Evolutionary conservation across 2,113 vertebrate species (phyloP).

Genomic region (Galbula dea): DNA sequence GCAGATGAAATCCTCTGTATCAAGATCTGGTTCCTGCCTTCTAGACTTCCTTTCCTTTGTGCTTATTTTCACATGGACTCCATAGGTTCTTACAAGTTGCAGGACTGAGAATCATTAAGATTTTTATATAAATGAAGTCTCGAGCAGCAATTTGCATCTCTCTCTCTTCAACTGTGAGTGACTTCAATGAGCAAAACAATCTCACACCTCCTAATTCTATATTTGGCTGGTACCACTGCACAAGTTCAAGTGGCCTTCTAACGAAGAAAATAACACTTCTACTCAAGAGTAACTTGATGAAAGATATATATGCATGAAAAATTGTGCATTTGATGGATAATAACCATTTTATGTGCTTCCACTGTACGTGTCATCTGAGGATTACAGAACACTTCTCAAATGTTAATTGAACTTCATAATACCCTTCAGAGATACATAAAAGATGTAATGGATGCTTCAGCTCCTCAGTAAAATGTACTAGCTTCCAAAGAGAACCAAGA

Average conservation of each 20-base stretch:
- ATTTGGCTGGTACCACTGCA: not conserved
- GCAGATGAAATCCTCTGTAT: not conserved
- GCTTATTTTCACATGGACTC: not conserved
- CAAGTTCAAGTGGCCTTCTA: constrained; percentile 1
- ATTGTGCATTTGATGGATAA: not conserved
- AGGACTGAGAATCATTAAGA: not conserved
- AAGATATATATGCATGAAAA: not conserved
- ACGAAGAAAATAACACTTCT: not conserved
- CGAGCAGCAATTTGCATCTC: not conserved
- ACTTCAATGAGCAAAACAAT: not conserved
- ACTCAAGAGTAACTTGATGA: not conserved
- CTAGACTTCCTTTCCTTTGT: not conserved
- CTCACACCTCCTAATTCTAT: not conserved
- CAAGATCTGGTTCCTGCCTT: not conserved
- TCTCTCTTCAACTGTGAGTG: not conserved
- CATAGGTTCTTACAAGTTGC: not conserved
- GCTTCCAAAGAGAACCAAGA: constrained; percentile 26
- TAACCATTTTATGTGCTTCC: not conserved
- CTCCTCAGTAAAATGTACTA: not conserved
- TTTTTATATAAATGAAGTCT: not conserved
- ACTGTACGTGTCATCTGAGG: not conserved
- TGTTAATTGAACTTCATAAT: constrained; percentile 30
- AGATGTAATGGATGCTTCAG: constrained; percentile 16
- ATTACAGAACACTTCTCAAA: constrained; percentile 40
- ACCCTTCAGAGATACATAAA: constrained; percentile 39